Percentiles rank a stretch among this genome's conserved stretches.
These are phyloP conservation scores for Podargus strigoides DNA, from an alignment of 2,797 vertebrate species.

Conservation along the genomic window DNA sequence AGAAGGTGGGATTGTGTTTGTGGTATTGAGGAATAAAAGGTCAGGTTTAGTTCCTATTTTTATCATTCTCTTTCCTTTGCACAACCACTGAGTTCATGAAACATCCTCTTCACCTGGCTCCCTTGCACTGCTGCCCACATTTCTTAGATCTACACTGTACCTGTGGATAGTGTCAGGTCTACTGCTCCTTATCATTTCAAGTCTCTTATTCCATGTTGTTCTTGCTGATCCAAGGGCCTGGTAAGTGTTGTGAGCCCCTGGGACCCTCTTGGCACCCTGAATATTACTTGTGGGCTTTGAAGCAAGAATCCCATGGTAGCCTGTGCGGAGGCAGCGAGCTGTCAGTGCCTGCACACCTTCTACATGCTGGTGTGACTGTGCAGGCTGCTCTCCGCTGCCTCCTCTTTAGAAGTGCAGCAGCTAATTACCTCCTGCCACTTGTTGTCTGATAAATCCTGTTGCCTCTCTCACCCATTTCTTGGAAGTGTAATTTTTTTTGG, in stretches of 20 bases:
- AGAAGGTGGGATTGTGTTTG: neutral
- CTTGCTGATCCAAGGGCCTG: neutral
- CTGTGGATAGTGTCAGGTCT: neutral
- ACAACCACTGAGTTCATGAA: neutral
- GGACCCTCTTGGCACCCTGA: neutral
- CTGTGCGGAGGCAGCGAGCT: neutral
- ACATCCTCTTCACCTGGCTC: neutral
- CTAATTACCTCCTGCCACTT: neutral
- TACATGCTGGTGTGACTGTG: neutral
- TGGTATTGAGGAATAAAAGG: fast-evolving
- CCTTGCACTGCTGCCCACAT: neutral
- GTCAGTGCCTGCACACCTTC: neutral
- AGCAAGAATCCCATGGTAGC: fast-evolving
- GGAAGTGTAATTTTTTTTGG: neutral
- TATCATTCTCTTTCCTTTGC: neutral
- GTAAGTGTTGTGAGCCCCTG: fast-evolving
- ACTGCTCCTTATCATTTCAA: neutral
- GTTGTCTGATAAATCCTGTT: neutral
- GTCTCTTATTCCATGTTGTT: neutral
- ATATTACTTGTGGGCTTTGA: neutral
- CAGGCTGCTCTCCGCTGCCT: neutral
- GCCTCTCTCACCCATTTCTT: neutral
- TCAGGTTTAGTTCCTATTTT: neutral
- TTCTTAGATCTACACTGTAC: neutral
- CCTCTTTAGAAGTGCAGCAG: neutral